Evolutionary conservation across 2,888 invertebrate genomes (phyloP), one percentile per base, ranked within the genome.

Genomic region (Aphelenchoides bicaudatus): DNA sequence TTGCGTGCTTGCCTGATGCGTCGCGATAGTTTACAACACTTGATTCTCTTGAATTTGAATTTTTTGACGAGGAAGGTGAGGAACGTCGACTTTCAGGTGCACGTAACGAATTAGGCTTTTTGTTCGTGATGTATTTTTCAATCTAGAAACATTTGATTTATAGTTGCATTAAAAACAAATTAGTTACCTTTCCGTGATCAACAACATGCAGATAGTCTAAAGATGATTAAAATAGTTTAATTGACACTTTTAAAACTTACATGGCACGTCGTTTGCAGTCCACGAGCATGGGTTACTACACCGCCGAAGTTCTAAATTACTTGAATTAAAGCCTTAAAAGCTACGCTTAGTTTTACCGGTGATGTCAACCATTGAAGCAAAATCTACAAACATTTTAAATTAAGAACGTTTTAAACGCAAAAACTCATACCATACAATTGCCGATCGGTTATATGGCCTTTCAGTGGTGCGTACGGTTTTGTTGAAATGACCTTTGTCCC

Each of bases 291-390:
- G 92, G 68, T 92, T 92, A 79, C 88, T 87, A 65, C 93, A 83
- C 19, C 94, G 92, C 65, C 91, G 88, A 87, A 98, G 88, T 83
- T 94, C 93, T 67, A 88, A n/a, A n/a, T n/a, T n/a, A n/a, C n/a
- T n/a, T n/a, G n/a, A n/a, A n/a, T n/a, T n/a, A n/a, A n/a, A n/a
- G n/a, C n/a, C n/a, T n/a, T n/a, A n/a, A n/a, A n/a, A n/a, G n/a
- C n/a, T n/a, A n/a, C n/a, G n/a, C n/a, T n/a, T n/a, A n/a, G n/a
- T n/a, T n/a, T n/a, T n/a, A n/a, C n/a, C n/a, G n/a, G n/a, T 88
- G 39, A 98, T 92, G 81, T 93, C 91, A 90, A 98, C 92, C 78
- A 99, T 96, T 65, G 94, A 91, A 68, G 94, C 94, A 80, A 98
- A 93, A 83, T 98, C 87, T 86, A 80, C 23, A 16, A 46, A 48